These are phyloP conservation scores for Solea senegalensis DNA, from an alignment of 2,113 vertebrate genomes.

Conservation along the genomic window DNA sequence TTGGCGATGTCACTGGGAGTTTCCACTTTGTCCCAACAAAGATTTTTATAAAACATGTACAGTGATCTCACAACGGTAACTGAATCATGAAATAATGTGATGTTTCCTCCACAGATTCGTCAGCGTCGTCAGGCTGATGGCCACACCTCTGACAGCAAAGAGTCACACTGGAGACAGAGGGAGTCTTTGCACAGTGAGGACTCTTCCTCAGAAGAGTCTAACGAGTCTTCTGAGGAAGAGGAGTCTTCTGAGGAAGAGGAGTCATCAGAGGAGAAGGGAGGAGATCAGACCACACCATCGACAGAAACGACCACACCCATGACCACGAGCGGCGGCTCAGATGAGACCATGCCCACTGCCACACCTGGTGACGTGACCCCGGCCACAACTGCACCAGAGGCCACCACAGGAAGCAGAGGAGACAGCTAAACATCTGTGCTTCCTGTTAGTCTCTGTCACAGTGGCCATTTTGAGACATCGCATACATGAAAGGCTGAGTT, in stretches of 20 bases:
- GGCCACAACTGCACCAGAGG: background rate
- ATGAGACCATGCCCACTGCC: background rate
- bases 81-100: too few relatives aligned
- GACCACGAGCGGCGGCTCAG: background rate
- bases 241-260: constrained; percentile 8
- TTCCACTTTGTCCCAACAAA: too few relatives aligned
- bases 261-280: background rate
- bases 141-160: background rate
- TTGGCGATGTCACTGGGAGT: too few relatives aligned
- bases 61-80: too few relatives aligned
- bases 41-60: too few relatives aligned
- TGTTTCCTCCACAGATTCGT: too few relatives aligned
- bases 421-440: constrained; percentile 40
- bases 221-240: background rate
- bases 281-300: background rate
- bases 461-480: background rate
- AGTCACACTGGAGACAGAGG: constrained; percentile 1
- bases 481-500: background rate
- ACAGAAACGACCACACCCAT: background rate
- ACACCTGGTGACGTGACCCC: background rate
- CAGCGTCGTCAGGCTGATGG: background rate
- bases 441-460: background rate
- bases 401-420: constrained; percentile 51
- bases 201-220: background rate
- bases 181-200: constrained; percentile 22